phyloP scores from a whole-genome alignment of 2,888 invertebrate species.

The Carabus problematicus region DNA sequence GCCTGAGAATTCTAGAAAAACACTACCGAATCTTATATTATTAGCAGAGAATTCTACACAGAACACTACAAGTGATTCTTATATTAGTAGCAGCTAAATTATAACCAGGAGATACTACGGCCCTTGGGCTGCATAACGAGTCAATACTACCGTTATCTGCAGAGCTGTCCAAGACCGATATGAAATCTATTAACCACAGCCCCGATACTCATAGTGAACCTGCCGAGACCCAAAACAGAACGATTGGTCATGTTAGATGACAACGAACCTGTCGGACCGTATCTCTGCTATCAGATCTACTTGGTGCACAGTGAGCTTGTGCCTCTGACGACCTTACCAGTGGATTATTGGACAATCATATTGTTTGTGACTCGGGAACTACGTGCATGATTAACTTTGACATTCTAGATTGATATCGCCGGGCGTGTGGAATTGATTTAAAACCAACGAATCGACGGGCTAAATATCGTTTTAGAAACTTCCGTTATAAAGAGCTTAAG shows the following conservation, averaged over 20 bases:
- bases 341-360: too few relatives aligned
- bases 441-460: too few relatives aligned
- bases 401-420: too few relatives aligned
- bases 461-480: too few relatives aligned
- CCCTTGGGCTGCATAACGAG: constrained; percentile 8
- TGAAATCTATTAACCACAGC: constrained; percentile 8
- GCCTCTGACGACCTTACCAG: background rate
- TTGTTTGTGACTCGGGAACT: too few relatives aligned
- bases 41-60: background rate
- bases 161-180: constrained; percentile 2
- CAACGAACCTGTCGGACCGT: background rate
- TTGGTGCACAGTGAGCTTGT: background rate
- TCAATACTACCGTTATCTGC: constrained; percentile 15
- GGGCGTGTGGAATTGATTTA: too few relatives aligned
- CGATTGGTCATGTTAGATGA: constrained; percentile 25
- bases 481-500: too few relatives aligned
- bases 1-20: background rate
- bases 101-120: too few relatives aligned
- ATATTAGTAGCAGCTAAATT: too few relatives aligned
- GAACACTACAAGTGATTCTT: too few relatives aligned
- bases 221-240: constrained; percentile 5
- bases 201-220: background rate
- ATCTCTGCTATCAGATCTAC: constrained; percentile 5
- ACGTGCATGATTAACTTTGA: too few relatives aligned
- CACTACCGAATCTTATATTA: background rate